Evolutionary conservation across 1,140 invertebrate genomes (phyloP), one percentile per base, ranked within the genome.

Genomic region (Druon quercuslanigerum): DNA sequence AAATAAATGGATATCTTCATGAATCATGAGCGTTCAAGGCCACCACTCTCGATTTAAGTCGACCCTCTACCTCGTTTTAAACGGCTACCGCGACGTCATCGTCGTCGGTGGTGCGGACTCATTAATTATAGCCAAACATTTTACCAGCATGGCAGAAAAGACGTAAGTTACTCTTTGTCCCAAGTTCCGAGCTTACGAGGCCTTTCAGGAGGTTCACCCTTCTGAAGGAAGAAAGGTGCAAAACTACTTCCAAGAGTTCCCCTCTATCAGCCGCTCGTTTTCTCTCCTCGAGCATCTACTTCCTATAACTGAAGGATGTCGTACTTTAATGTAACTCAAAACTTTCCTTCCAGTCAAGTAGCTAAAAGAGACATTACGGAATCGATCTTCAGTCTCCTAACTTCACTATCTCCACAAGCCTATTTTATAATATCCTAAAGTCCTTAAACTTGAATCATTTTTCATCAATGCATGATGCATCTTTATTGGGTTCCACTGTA

Each of bases 221-320:
- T 46, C 60, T 46, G 40, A 9, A 2, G 7, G 40, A 33, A 33
- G 25, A 13, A 66, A 66, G 60, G 60, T 66, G 60, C 60, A 66
- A 66, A 66, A 66, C 60, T 66, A 66, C 60, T 66, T 66, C 60
- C 25, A 40, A 50, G 25, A 19, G 51, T 66, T 51, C 76, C 71
- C 50, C 33, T 51, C 82, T 76, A 74, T 82, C 46, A 51, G 72
- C 57, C 73, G 71, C 57, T 71, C 40, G 72, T 51, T 33, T 54
- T 76, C 57, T 71, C 40, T 51, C 17, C 71, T 8, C 72, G 40
- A 54, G 50, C 20, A 77, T 66, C 25, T 16, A 33, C 60, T 66
- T 66, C 60, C 60, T 66, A 66, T 66, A 66, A 66, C 60, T 66
- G 25, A 66, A 66, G 60, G 60, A 66, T 66, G 60, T 66, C 40